These are phyloP conservation scores for Echeneis naucrates DNA, from an alignment of 2,797 vertebrate species.

Conservation along the genomic window DNA sequence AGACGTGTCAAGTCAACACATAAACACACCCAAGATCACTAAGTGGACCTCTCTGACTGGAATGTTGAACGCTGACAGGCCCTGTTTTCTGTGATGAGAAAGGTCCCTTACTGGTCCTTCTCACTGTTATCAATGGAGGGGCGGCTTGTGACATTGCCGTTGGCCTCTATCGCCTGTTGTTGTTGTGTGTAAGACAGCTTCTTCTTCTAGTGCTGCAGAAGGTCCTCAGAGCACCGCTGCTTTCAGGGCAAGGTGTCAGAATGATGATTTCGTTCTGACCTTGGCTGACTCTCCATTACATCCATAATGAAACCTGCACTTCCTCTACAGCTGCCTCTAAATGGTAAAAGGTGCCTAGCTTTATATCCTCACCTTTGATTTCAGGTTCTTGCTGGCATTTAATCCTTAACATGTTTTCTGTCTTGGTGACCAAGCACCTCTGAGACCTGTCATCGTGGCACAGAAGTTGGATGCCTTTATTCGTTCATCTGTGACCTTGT, in stretches of 20 bases:
- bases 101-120: slow-evolving; percentile 73
- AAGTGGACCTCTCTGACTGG: slow-evolving; percentile 51
- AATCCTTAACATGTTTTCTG: slow-evolving; percentile 77
- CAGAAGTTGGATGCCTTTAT: slow-evolving; percentile 43
- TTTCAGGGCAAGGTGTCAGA: slow-evolving; percentile 81
- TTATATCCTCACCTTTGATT: slow-evolving; percentile 79
- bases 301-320: slow-evolving; percentile 81
- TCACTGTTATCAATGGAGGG: slow-evolving; percentile 68
- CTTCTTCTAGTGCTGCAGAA: slow-evolving; percentile 33
- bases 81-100: slow-evolving; percentile 65
- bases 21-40: slow-evolving; percentile 46
- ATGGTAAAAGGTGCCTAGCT: slow-evolving; percentile 79
- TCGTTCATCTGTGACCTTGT: slow-evolving; percentile 64
- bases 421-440: slow-evolving; percentile 68
- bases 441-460: slow-evolving; percentile 62
- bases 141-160: slow-evolving; percentile 76
- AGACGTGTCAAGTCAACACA: slow-evolving; percentile 60
- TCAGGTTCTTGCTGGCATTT: slow-evolving; percentile 81
- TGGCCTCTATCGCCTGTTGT: slow-evolving; percentile 68
- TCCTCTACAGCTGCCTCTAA: slow-evolving; percentile 79
- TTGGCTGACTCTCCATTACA: slow-evolving; percentile 79
- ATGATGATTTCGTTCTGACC: slow-evolving; percentile 86
- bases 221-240: slow-evolving; percentile 68
- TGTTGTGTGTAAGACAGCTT: slow-evolving; percentile 68
- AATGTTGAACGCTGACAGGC: slow-evolving; percentile 60